Conservation (phyloP, 2,113 vertebrate genomes). For the Zosterops hypoxanthus region DNA sequence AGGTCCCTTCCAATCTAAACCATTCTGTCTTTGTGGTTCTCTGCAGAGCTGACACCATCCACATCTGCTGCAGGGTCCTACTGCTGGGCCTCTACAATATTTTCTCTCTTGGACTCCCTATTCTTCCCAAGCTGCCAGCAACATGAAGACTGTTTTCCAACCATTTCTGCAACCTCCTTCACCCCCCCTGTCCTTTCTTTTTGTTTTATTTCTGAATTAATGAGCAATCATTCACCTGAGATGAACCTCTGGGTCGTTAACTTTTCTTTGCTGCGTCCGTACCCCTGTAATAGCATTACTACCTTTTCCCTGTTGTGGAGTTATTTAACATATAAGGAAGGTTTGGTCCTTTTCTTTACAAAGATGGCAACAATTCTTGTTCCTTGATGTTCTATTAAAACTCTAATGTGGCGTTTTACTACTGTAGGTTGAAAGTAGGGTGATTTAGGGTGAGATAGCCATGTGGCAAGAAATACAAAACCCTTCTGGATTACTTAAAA, state of each 20-base stretch:
- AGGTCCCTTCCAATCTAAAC: neutral
- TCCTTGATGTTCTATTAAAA: constrained; percentile 74
- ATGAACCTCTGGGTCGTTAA: constrained; percentile 27
- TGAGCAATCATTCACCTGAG: neutral
- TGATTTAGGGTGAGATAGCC: constrained; percentile 40
- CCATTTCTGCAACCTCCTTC: neutral
- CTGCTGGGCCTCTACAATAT: neutral
- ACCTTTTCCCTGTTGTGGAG: constrained; percentile 46
- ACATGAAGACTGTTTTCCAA: neutral
- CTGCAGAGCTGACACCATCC: neutral
- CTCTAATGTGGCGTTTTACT: constrained; percentile 64
- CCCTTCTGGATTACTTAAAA: constrained; percentile 60
- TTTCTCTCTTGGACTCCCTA: neutral
- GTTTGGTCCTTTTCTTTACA: constrained; percentile 53
- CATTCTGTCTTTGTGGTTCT: neutral
- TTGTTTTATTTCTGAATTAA: constrained; percentile 33
- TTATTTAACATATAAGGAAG: constrained; percentile 56
- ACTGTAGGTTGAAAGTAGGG: constrained; percentile 63
- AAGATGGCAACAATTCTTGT: constrained; percentile 59
- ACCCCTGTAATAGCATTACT: constrained; percentile 35
- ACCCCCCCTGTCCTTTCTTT: neutral
- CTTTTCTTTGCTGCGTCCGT: constrained; percentile 2
- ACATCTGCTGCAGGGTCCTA: neutral
- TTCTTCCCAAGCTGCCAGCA: constrained; percentile 21
- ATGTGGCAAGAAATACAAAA: constrained; percentile 8